Evolutionary conservation across 1,140 invertebrate species (phyloP), one percentile per base, ranked within the genome.

Genomic region (Cotesia vestalis): DNA sequence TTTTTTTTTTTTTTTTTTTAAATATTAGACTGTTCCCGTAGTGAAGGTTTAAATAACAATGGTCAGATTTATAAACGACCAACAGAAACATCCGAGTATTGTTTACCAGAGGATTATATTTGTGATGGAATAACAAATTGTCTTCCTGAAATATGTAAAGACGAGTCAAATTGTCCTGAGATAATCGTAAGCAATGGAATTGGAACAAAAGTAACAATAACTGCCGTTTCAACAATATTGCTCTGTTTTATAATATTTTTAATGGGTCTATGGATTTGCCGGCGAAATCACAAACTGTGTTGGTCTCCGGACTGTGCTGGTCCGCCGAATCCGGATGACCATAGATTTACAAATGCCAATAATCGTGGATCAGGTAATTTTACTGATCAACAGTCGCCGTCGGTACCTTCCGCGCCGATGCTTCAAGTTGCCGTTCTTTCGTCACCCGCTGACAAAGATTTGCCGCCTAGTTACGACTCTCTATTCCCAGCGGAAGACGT

Each of bases 391-490:
- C 63, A 46, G 11, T 46, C 40, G 40, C 40, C 40, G 6, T 8
- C 76, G 1, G 76, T 85, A 1, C 71, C 82, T 0, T 75, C 81
- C 0, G 80, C 83, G 4, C 84, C 85, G 0, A 86, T 86, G 83
- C 62, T 87, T 4, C 80, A 86, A 68, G 81, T 82, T 0, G 79
- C 75, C 2, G 78, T 83, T 3, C 59, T 81, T 12, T 73, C 80
- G 5, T 71, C 81, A 0, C 77, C 83, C 11, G 77, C 78, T 4
- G 83, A 86, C 55, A 87, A 87, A 55, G 85, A 87, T 76, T 75
- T 86, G 55, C 85, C 85, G 4, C 85, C 85, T 4, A 86, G 84
- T 64, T 87, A 87, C 27, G 83, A 87, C 68, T 87, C 85, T 2
- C 75, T 87, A 36, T 87, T 86, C 72, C 85, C 85, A 0, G 79